Conservation (phyloP, 2,113 vertebrate species). For the Cyprinodon brontotheroides region DNA sequence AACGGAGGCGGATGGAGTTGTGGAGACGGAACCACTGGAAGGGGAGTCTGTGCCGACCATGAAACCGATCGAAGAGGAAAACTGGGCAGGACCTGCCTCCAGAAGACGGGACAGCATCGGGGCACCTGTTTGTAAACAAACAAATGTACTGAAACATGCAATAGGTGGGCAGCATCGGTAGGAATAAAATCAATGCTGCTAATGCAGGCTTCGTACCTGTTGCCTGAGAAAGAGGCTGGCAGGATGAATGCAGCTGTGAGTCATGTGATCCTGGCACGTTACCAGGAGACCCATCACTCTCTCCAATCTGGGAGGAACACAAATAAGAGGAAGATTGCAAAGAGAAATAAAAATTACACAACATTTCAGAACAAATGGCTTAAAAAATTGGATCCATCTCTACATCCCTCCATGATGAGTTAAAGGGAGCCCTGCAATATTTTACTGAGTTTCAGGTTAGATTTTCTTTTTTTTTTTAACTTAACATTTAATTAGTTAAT, state of each 20-base stretch:
- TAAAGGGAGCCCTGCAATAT: too few species aligned
- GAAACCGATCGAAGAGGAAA: conserved; percentile 89
- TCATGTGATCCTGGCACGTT: conserved; percentile 82
- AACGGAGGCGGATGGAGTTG: conserved; percentile 80
- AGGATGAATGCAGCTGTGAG: conserved; percentile 83
- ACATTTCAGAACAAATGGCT: background rate
- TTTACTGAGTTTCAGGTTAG: too few species aligned
- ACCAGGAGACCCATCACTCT: conserved; percentile 84
- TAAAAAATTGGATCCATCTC: background rate
- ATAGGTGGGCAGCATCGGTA: background rate
- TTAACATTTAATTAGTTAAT: too few species aligned
- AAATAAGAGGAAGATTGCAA: conserved; percentile 19
- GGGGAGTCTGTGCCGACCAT: conserved; percentile 62
- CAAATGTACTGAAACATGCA: conserved; percentile 9
- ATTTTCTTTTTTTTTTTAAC: too few species aligned
- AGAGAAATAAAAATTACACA: background rate
- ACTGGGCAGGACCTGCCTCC: conserved; percentile 93
- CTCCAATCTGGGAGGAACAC: conserved; percentile 81
- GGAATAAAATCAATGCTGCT: background rate
- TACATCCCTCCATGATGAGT: too few species aligned
- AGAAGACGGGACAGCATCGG: conserved; percentile 97
- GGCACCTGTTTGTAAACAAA: conserved; percentile 82
- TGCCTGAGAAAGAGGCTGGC: conserved; percentile 87
- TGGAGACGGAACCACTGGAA: conserved; percentile 75
- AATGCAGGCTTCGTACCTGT: conserved; percentile 68